Evolutionary conservation across 2,797 vertebrate genomes (phyloP).

Genomic region (Acanthiza pusilla): DNA sequence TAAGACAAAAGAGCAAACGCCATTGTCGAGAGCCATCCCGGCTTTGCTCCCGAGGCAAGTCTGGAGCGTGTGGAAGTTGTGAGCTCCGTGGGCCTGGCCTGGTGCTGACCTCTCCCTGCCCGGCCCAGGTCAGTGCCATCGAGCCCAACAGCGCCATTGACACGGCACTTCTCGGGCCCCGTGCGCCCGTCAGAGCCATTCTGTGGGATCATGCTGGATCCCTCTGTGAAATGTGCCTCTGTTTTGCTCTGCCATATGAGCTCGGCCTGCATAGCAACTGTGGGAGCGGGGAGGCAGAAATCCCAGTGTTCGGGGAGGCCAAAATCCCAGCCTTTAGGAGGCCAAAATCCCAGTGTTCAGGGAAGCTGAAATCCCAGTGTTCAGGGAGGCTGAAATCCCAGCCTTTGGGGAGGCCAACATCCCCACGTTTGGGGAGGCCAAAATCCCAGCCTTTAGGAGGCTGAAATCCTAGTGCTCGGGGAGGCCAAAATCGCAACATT

Average conservation of each 20-base stretch:
- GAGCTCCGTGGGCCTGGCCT: background rate
- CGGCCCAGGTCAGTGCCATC: background rate
- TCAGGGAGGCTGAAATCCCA: no score
- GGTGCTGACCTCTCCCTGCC: background rate
- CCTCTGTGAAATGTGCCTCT: background rate
- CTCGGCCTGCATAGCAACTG: background rate
- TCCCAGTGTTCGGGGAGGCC: background rate
- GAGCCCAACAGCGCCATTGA: background rate
- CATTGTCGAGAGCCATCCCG: background rate
- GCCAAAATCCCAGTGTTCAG: no score
- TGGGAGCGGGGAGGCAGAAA: background rate
- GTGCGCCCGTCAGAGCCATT: background rate
- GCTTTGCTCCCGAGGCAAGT: background rate
- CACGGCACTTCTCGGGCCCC: background rate
- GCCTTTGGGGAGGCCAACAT: background rate
- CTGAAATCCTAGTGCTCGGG: no score
- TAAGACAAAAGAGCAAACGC: conserved; percentile 6
- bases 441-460: no score
- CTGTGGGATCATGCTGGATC: background rate
- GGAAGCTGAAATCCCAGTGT: no score
- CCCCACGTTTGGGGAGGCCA: background rate
- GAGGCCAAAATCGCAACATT: no score
- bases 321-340: no score
- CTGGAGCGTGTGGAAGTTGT: background rate
- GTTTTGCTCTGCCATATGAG: background rate